Evolutionary conservation across 2,888 invertebrate species (phyloP).

Genomic region (Aricia artaxerxes): DNA sequence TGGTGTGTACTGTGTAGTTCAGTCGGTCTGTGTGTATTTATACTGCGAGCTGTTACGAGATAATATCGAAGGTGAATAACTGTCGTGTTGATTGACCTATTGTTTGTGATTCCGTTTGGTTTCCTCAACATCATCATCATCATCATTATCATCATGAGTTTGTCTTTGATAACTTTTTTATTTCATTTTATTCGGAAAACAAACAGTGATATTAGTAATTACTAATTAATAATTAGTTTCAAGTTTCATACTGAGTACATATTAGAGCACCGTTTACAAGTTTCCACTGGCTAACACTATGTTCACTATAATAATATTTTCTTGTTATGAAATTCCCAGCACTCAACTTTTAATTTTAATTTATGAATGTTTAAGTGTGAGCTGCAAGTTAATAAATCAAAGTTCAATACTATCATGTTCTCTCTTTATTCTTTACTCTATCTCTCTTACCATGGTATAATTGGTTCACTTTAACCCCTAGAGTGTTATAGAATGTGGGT

Average conservation of each 20-base stretch:
- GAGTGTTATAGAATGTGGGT: background rate
- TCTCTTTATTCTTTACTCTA: background rate
- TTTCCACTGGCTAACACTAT: too few species aligned
- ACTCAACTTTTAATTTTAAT: too few species aligned
- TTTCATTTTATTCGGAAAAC: too few species aligned
- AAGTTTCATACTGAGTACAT: too few species aligned
- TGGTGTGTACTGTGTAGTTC: background rate
- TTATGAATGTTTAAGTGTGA: too few species aligned
- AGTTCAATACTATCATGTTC: background rate
- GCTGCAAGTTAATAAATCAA: background rate
- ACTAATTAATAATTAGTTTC: too few species aligned
- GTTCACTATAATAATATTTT: too few species aligned
- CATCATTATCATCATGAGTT: background rate
- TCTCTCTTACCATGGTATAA: background rate
- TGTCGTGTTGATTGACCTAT: conserved; percentile 19
- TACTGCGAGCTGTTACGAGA: background rate
- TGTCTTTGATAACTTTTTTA: background rate
- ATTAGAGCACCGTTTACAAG: too few species aligned
- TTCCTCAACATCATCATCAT: background rate
- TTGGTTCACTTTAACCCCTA: background rate
- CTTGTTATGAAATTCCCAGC: too few species aligned
- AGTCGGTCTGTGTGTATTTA: background rate
- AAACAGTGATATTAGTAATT: too few species aligned
- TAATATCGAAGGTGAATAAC: conserved; percentile 8
- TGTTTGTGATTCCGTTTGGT: conserved; percentile 9